These are phyloP conservation scores for Diadophis punctatus DNA, from an alignment of 2,113 vertebrate species.

Conservation along the genomic window DNA sequence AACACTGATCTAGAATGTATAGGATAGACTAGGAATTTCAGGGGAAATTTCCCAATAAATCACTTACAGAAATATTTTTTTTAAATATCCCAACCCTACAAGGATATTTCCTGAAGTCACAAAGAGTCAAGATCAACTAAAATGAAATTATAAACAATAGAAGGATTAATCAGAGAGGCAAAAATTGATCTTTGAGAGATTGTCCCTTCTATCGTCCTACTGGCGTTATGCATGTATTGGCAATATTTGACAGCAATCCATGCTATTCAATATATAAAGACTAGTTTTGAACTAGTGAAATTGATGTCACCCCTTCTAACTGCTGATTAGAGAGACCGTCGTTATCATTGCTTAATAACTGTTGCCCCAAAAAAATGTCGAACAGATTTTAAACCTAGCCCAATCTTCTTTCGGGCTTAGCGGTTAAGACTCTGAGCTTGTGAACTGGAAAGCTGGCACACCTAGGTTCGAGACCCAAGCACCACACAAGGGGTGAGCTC, in stretches of 20 bases:
- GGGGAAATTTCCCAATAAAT: neutral
- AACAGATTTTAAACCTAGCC: neutral
- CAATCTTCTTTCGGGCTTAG: neutral
- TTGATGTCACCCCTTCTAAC: neutral
- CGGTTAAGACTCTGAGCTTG: no score
- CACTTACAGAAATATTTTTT: neutral
- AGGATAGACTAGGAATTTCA: neutral
- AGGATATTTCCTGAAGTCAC: neutral
- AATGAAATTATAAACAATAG: neutral
- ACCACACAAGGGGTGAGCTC: no score
- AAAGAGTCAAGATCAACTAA: neutral
- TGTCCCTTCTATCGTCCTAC: slow-evolving; percentile 36
- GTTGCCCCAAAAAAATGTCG: neutral
- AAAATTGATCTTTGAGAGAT: neutral
- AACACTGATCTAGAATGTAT: neutral
- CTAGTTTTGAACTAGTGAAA: neutral
- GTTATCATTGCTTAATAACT: neutral
- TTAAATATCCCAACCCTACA: neutral
- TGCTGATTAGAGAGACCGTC: no score
- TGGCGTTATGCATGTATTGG: neutral
- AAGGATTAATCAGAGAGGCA: neutral
- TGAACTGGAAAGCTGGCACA: no score
- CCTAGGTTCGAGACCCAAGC: no score
- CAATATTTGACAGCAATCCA: neutral
- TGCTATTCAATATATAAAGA: neutral